These are phyloP conservation scores for Halcyon badia DNA, from an alignment of 2,797 vertebrate species.

Conservation along the genomic window DNA sequence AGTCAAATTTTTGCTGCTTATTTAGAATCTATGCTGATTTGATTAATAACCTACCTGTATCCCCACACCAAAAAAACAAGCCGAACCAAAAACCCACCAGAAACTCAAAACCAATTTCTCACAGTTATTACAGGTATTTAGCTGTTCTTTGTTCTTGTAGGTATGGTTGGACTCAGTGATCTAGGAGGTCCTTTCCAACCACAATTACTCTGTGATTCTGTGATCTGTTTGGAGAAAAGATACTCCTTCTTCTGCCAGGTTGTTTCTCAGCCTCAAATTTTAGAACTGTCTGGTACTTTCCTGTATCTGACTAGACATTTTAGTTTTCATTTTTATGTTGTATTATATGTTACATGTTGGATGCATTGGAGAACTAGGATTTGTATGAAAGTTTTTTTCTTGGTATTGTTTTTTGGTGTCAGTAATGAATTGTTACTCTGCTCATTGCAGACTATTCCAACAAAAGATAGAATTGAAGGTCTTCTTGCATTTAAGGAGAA, in stretches of 20 bases:
- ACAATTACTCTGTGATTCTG: too few species aligned
- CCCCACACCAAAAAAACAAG: neutral
- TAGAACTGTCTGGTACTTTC: neutral
- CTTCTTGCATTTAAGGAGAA: constrained; percentile 97
- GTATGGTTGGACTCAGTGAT: too few species aligned
- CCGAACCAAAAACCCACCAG: neutral
- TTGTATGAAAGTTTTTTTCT: neutral
- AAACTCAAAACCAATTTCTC: neutral
- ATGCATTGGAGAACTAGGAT: neutral
- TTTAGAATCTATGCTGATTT: neutral
- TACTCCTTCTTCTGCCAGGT: neutral
- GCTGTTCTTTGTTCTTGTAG: too few species aligned
- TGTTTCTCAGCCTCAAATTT: neutral
- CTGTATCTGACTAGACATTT: neutral
- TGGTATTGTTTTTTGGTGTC: neutral
- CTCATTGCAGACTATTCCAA: constrained; percentile 91
- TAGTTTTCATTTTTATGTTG: neutral
- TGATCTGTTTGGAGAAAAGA: neutral
- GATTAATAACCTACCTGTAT: neutral
- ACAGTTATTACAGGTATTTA: too few species aligned
- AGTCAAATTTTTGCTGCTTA: neutral
- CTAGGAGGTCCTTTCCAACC: too few species aligned
- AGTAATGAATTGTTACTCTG: constrained; percentile 32
- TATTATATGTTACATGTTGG: neutral
- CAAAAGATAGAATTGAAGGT: constrained; percentile 96